Percentiles rank a stretch among this genome's conserved stretches.
phyloP scores from a whole-genome alignment of 2,113 vertebrate species.

The Syrmaticus mikado region DNA sequence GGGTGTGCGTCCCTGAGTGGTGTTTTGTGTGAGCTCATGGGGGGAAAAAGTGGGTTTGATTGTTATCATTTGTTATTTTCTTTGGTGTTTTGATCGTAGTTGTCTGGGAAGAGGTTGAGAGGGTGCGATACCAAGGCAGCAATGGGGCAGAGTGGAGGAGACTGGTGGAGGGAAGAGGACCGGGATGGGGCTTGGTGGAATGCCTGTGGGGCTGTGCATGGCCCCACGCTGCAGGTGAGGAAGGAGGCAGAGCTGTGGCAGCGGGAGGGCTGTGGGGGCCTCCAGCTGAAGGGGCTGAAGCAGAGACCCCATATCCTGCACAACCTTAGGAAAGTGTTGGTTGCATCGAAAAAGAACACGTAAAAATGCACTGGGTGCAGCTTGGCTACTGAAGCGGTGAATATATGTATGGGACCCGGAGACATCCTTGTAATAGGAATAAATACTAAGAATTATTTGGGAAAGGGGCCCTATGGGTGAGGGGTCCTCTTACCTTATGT shows the following conservation, averaged over 20 bases:
- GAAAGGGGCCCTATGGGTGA: background rate
- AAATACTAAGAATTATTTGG: background rate
- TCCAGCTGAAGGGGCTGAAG: background rate
- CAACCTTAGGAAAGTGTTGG: rapidly evolving
- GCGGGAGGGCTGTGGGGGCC: background rate
- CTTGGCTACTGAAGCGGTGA: background rate
- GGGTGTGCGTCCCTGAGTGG: rapidly evolving
- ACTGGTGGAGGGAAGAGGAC: background rate
- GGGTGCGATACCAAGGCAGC: rapidly evolving
- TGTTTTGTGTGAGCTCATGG: rapidly evolving
- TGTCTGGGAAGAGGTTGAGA: background rate
- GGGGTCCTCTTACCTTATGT: rapidly evolving
- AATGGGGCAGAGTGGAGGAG: rapidly evolving
- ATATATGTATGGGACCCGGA: rapidly evolving
- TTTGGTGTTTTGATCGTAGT: background rate
- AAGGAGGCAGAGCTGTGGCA: background rate
- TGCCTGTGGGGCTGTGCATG: rapidly evolving
- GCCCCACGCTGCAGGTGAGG: rapidly evolving
- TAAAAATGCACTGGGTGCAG: rapidly evolving
- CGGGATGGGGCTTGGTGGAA: rapidly evolving
- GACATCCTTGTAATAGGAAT: background rate
- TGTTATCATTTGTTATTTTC: background rate
- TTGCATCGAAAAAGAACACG: background rate
- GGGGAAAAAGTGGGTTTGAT: background rate
- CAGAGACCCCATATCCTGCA: rapidly evolving